Evolutionary conservation across 2,888 invertebrate species (phyloP), one percentile per base, ranked within the genome.

Genomic region (Stenoptilia bipunctidactyla): DNA sequence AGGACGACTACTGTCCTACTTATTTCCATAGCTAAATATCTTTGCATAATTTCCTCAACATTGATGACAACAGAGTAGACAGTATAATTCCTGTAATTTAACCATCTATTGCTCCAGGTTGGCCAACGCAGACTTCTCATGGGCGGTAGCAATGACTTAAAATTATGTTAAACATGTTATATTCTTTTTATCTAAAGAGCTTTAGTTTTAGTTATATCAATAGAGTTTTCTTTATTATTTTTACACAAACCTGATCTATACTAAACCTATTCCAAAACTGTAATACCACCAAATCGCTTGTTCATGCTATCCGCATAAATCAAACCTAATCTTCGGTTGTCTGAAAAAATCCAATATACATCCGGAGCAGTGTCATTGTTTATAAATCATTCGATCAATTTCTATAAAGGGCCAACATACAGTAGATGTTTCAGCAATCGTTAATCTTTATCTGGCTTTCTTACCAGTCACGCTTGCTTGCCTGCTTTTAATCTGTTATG

Each of bases 371-470:
- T 61, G 66, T 75, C 75, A 76, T 74, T 76, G 75, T 75, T 74
- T 30, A 12, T 30, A 12, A 73, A 72, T 69, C 71, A 76, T 76
- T 73, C 70, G 74, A 76, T 76, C 74, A 66, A 60, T 30, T 30
- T n/a, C 47, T 58, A 68, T 67, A 74, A 71, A 64, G 59, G 59
- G 58, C 61, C 46, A 64, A 64, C 76, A 73, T 73, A 75, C 67
- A 66, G 73, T 61, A 56, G 54, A 55, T 58, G 61, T 66, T 58
- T 49, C 51, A 50, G 45, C 46, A 51, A 52, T 75, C 77, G 68
- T 76, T 74, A 69, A 76, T 77, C 76, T 74, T 71, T 68, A 76
- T 77, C 69, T 65, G 50, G 52, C 51, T 62, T 71, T n/a, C 65
- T 61, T 60, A 59, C 56, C 45, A 64, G 69, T 68, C 74, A 70